These are phyloP conservation scores for Labrus mixtus DNA, from an alignment of 2,113 vertebrate genomes.

Conservation along the genomic window DNA sequence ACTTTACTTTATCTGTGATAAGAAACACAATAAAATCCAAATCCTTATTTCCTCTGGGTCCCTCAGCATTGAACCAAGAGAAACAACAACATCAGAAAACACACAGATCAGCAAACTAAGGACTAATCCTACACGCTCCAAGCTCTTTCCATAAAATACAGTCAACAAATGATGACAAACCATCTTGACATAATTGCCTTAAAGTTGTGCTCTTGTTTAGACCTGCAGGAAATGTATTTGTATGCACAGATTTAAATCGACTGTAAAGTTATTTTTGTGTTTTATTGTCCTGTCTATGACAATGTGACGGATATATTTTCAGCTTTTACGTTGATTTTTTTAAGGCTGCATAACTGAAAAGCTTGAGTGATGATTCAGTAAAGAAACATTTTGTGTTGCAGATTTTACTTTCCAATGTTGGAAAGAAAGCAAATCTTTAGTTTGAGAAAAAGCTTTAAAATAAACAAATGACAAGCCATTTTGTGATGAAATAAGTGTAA, in stretches of 20 bases:
- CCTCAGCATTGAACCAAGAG: neutral
- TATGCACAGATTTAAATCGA: neutral
- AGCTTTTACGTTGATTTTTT: no score
- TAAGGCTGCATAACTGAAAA: no score
- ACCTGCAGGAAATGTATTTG: neutral
- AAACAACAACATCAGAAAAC: neutral
- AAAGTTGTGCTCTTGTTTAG: neutral
- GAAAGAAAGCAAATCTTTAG: no score
- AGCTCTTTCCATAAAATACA: neutral
- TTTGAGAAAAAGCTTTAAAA: no score
- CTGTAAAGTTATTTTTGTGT: no score
- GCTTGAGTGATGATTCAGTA: no score
- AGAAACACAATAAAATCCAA: constrained; percentile 12
- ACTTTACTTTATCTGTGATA: neutral
- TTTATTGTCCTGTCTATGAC: no score
- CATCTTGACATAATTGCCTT: neutral
- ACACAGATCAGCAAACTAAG: constrained; percentile 1
- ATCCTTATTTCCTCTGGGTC: constrained; percentile 2
- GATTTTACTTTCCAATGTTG: no score
- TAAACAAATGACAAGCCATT: no score
- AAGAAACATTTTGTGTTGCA: no score
- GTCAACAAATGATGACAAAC: neutral
- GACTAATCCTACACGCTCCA: neutral
- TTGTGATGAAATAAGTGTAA: no score
- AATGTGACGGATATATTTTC: no score